These are phyloP conservation scores for Julus scanicus DNA, from an alignment of 2,888 invertebrate genomes.

Conservation along the genomic window DNA sequence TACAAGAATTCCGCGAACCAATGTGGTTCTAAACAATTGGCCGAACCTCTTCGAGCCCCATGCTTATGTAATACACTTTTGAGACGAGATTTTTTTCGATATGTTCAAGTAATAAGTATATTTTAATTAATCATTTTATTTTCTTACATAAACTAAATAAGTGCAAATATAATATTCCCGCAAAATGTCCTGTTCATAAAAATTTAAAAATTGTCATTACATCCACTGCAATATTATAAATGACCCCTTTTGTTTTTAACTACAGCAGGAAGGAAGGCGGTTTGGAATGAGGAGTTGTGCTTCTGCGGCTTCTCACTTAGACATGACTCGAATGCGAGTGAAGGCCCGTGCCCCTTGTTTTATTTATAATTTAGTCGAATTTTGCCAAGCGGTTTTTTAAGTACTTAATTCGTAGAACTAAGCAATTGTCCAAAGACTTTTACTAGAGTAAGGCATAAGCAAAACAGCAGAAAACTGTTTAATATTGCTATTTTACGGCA, in stretches of 20 bases:
- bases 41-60: too few relatives aligned
- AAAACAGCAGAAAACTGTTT: background rate
- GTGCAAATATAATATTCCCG: slow-evolving; percentile 31
- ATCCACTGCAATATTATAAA: background rate
- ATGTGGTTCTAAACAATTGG: too few relatives aligned
- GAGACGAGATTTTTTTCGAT: background rate
- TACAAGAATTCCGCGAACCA: too few relatives aligned
- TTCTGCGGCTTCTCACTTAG: background rate
- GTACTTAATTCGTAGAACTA: slow-evolving; percentile 8
- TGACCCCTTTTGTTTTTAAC: background rate
- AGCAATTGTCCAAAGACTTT: background rate
- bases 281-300: background rate
- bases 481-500: slow-evolving; percentile 21
- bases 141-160: slow-evolving; percentile 38
- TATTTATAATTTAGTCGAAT: slow-evolving; percentile 26
- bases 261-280: background rate
- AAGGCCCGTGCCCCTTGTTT: background rate
- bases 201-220: slow-evolving; percentile 42
- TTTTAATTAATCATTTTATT: slow-evolving; percentile 39
- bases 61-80: too few relatives aligned
- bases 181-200: slow-evolving; percentile 8
- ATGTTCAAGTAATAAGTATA: slow-evolving; percentile 39
- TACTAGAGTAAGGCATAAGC: slow-evolving; percentile 29
- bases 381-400: background rate
- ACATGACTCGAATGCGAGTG: background rate